Percentiles rank a stretch among this genome's conserved stretches.
phyloP scores from a whole-genome alignment of 1,140 invertebrate genomes.

The Rhagoletis zephyria region DNA sequence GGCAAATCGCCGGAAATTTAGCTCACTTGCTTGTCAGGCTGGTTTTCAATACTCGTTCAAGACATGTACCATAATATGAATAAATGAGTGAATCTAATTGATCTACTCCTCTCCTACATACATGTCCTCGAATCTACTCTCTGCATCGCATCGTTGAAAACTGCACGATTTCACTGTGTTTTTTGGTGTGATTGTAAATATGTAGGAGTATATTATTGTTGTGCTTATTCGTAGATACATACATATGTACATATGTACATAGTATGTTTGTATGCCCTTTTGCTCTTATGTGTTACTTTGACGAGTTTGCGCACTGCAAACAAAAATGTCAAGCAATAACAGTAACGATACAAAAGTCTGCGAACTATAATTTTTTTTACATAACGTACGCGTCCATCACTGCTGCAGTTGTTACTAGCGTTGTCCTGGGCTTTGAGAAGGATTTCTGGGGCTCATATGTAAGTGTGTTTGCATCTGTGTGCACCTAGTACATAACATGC shows the following conservation, averaged over 20 bases:
- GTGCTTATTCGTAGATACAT: background rate
- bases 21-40: slow-evolving; percentile 14
- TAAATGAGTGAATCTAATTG: background rate
- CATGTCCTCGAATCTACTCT: background rate
- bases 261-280: background rate
- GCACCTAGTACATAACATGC: background rate
- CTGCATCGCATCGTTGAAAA: background rate
- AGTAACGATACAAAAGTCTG: background rate
- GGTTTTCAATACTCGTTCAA: background rate
- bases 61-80: background rate
- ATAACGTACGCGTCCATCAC: background rate
- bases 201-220: background rate
- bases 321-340: background rate
- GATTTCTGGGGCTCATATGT: background rate
- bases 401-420: background rate
- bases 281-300: background rate
- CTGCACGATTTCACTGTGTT: background rate
- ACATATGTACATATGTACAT: background rate
- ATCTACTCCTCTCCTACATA: background rate
- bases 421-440: slow-evolving; percentile 9
- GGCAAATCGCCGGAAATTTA: slow-evolving; percentile 39
- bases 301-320: slow-evolving; percentile 24
- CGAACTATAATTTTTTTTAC: background rate
- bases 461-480: too few species aligned
- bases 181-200: background rate